phyloP scores from a whole-genome alignment of 2,797 vertebrate species.

The Nyctalus aviator region DNA sequence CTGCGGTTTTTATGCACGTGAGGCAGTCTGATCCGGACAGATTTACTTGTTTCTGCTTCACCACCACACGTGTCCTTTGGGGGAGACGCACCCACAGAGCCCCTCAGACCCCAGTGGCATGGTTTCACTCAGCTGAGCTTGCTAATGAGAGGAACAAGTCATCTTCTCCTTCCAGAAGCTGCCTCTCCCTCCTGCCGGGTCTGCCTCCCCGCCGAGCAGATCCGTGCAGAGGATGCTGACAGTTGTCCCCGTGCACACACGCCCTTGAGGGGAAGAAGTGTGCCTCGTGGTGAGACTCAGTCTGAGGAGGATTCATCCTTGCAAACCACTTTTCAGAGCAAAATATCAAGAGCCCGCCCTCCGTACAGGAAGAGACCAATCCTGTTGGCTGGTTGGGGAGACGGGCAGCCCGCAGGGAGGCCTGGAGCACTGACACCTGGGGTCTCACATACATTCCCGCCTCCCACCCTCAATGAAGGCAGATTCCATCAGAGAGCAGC shows the following conservation, averaged over 20 bases:
- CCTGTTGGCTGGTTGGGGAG: not conserved
- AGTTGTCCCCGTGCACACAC: not conserved
- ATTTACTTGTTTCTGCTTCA: slow-evolving; percentile 2
- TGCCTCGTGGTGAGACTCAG: not conserved
- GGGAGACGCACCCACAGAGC: not conserved
- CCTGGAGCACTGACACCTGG: not conserved
- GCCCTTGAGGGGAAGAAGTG: not conserved
- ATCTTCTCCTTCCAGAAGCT: not conserved
- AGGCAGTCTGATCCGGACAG: not conserved
- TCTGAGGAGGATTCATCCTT: not conserved
- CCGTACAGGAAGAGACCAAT: not conserved
- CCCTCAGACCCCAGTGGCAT: not conserved
- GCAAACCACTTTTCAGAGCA: not conserved
- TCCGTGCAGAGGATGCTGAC: not conserved
- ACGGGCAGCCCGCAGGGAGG: not conserved
- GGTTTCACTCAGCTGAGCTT: slow-evolving; percentile 50
- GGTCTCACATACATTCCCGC: no score
- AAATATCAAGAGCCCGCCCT: not conserved
- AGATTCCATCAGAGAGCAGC: not conserved
- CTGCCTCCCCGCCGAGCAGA: not conserved
- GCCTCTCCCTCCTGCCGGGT: not conserved
- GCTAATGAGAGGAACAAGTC: slow-evolving; percentile 68
- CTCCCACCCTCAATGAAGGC: not conserved
- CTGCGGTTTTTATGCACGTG: not conserved
- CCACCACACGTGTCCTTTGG: not conserved